These are phyloP conservation scores for Psix sp. DNA, from an alignment of 1,140 invertebrate genomes.

Conservation along the genomic window DNA sequence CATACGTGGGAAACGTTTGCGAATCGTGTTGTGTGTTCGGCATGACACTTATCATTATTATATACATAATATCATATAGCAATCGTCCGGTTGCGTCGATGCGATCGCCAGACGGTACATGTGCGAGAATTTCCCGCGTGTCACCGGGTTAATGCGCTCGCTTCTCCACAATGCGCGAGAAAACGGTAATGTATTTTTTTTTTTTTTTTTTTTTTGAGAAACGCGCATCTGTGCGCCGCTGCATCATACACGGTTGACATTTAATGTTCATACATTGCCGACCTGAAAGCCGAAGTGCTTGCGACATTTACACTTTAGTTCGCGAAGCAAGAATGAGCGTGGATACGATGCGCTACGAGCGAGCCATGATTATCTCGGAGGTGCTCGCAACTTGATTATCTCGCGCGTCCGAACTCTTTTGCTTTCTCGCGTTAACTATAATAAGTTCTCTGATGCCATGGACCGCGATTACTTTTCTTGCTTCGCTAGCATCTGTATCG, in stretches of 20 bases:
- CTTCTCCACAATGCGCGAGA: constrained; percentile 55
- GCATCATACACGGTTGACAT: constrained; percentile 56
- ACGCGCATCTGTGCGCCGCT: constrained; percentile 54
- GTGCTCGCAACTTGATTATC: constrained; percentile 74
- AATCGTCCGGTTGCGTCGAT: constrained; percentile 42
- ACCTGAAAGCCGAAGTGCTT: constrained; percentile 55
- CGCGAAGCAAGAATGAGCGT: constrained; percentile 46
- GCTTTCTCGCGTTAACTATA: constrained; percentile 71
- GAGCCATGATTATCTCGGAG: constrained; percentile 69
- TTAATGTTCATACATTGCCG: constrained; percentile 52
- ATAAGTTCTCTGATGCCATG: constrained; percentile 69
- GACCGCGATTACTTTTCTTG: constrained; percentile 72
- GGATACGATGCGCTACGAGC: constrained; percentile 65
- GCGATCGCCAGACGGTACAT: constrained; percentile 50
- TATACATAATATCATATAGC: constrained; percentile 49
- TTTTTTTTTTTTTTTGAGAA: too few relatives aligned
- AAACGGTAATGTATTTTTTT: constrained; percentile 61
- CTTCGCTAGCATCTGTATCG: constrained; percentile 23
- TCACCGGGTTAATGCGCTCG: constrained; percentile 58
- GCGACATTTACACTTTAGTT: constrained; percentile 55
- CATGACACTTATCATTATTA: constrained; percentile 56
- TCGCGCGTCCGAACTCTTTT: constrained; percentile 74
- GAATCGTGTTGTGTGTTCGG: constrained; percentile 15
- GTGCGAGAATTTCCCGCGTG: constrained; percentile 57
- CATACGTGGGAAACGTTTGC: constrained; percentile 50